Evolutionary conservation across 1,140 invertebrate species (phyloP), one percentile per base, ranked within the genome.

Genomic region (Cyphomyrmex costatus): DNA sequence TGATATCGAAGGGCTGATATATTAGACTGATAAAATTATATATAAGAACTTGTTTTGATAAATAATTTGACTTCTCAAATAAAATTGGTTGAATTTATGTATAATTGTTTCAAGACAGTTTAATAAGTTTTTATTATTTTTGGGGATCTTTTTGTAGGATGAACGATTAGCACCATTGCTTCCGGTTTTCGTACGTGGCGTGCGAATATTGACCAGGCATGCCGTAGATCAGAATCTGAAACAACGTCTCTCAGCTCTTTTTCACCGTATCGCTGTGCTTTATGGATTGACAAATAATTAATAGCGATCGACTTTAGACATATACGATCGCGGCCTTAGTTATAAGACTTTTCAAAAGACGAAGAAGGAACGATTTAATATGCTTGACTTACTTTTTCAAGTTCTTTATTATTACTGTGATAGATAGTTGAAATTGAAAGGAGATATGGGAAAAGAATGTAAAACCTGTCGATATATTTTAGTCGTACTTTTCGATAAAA

Each of bases 161-260:
- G 92, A 94, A 14, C 94, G 96, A 82, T 96, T 97, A 92, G 93
- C 95, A 61, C 95, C 96, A 46, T 94, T 97, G 51, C 95, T 97
- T 88, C 97, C 97, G 27, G 95, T 96, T 24, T 94, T 97, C 49
- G 97, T 97, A 79, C 95, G 96, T 87, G 96, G 96, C 53, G 95
- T 97, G 71, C 95, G 96, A 88, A 95, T 96, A 71, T 94, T 97
- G 27, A 96, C 96, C 36, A 96, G 96, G 87, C 96, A 97, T 88
- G 96, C 96, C 3, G 93, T 96, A 49, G 96, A 97, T 91, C 93
- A 95, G 51, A 93, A 95, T 49, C 94, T 97, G 42, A 96, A 96
- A 88, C 96, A 97, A 73, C 95, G 96, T 58, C 93, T 97, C 10
- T 96, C 96, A 19, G 95, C 95, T 70, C 95, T 97, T 86, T 95